Evolutionary conservation across 2,113 vertebrate species (phyloP).

Genomic region (Grammomys surdaster): DNA sequence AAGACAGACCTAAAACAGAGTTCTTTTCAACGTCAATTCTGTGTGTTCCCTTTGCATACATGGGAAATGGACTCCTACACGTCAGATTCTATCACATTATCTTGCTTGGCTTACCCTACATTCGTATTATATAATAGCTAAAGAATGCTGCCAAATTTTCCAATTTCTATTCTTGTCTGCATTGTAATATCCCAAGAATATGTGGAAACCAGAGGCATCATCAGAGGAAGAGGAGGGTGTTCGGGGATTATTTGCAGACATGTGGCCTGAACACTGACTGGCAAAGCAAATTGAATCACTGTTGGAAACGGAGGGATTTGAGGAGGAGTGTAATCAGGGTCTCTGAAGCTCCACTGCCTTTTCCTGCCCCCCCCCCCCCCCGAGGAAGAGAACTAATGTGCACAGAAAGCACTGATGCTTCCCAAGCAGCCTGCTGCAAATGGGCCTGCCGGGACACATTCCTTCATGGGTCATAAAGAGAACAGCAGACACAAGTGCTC

Average conservation of each 20-base stretch:
- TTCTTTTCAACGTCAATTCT: background rate
- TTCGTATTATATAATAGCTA: background rate
- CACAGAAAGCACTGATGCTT: background rate
- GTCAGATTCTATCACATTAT: background rate
- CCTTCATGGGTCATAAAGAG: background rate
- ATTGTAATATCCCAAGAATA: background rate
- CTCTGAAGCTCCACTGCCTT: background rate
- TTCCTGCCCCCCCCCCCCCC: background rate
- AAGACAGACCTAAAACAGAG: background rate
- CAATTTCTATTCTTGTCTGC: background rate
- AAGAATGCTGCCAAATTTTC: background rate
- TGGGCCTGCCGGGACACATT: background rate
- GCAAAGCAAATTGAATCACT: background rate
- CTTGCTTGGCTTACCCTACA: background rate
- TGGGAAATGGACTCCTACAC: constrained; percentile 20
- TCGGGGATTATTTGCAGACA: background rate
- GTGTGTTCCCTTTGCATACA: constrained; percentile 1
- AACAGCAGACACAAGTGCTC: background rate
- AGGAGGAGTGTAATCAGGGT: background rate
- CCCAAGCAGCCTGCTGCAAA: background rate
- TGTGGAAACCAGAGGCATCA: background rate
- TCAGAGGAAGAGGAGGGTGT: background rate
- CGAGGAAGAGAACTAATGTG: background rate
- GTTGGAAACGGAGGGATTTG: background rate
- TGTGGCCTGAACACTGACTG: background rate